A percentile compares a stretch with the other conserved stretches of the same genome.
These are phyloP conservation scores for Peromyscus leucopus DNA, from an alignment of 2,113 vertebrate species.

Conservation along the genomic window DNA sequence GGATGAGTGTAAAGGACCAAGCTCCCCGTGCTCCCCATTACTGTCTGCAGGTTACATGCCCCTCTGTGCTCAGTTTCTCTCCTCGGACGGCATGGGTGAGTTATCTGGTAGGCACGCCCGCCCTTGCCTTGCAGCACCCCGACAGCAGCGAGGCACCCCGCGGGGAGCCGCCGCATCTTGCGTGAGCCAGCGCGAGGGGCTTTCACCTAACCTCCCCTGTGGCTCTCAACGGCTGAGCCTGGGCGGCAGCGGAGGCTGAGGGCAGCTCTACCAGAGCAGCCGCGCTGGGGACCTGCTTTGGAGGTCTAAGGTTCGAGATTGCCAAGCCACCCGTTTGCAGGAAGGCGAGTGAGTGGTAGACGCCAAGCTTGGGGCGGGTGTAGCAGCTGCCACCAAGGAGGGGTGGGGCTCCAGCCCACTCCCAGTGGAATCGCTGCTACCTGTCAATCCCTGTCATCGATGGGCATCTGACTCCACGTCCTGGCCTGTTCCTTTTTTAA, in stretches of 20 bases:
- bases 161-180: background rate
- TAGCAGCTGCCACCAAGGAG: background rate
- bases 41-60: background rate
- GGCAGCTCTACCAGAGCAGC: background rate
- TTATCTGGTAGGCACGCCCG: fast-evolving
- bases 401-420: background rate
- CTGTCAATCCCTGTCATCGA: background rate
- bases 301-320: background rate
- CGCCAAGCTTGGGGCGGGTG: background rate
- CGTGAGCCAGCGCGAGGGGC: background rate
- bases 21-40: background rate
- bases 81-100: background rate
- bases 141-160: no score
- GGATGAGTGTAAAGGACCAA: background rate
- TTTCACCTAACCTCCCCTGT: background rate
- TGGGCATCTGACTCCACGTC: no score
- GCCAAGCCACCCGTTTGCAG: background rate
- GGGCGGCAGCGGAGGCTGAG: background rate
- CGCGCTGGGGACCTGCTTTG: fast-evolving
- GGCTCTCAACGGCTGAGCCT: constrained; percentile 59
- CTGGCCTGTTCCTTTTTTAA: background rate
- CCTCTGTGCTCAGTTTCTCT: background rate
- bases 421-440: no score
- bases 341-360: constrained; percentile 9
- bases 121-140: no score